Conservation (phyloP, 2,888 invertebrate species). For the Drosophila formosana region DNA sequence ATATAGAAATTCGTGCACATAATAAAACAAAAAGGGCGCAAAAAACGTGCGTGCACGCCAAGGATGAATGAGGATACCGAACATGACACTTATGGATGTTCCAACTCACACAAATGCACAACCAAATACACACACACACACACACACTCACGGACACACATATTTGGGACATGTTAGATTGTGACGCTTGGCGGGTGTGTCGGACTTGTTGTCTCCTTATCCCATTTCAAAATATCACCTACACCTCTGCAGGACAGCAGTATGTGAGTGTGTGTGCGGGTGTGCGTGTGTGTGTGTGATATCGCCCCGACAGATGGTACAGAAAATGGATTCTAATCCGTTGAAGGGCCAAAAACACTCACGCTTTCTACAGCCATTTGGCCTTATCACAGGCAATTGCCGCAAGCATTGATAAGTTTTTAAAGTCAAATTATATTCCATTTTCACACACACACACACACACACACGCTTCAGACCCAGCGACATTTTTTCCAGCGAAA, state of each 20-base stretch:
- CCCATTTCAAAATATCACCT: constrained; percentile 57
- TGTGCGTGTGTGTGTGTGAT: constrained; percentile 8
- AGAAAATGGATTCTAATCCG: constrained; percentile 68
- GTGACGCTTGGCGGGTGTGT: constrained; percentile 40
- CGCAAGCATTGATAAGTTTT: constrained; percentile 59
- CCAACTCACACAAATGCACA: constrained; percentile 39
- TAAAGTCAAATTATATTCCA: constrained; percentile 34
- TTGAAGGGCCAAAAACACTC: constrained; percentile 72
- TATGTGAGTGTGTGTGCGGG: constrained; percentile 18
- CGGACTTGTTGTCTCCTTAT: constrained; percentile 47
- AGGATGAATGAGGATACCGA: constrained; percentile 81
- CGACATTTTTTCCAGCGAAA: not conserved
- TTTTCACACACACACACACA: not conserved
- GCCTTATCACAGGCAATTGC: constrained; percentile 69
- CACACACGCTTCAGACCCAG: not conserved
- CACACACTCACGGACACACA: not conserved
- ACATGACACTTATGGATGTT: constrained; percentile 83
- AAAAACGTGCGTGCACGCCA: constrained; percentile 82
- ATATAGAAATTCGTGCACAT: constrained; percentile 77
- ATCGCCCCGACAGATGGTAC: constrained; percentile 12
- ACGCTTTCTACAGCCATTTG: constrained; percentile 67
- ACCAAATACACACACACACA: constrained; percentile 16
- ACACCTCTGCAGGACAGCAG: constrained; percentile 34
- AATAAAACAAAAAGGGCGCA: constrained; percentile 79
- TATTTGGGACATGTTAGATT: constrained; percentile 31